Evolutionary conservation across 2,888 invertebrate genomes (phyloP).

Genomic region (Drosophila atripex): DNA sequence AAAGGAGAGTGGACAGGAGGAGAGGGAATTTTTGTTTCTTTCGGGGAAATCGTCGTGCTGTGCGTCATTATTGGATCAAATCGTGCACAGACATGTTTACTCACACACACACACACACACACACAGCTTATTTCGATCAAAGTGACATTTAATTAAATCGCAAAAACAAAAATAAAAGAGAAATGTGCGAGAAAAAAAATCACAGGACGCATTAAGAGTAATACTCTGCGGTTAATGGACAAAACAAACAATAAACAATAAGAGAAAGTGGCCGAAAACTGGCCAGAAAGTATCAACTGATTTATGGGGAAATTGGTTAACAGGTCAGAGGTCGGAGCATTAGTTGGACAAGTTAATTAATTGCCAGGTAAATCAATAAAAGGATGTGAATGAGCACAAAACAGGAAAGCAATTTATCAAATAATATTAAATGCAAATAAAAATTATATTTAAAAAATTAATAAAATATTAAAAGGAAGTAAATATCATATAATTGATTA

Average conservation of each 20-base stretch:
- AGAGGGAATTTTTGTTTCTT: not conserved
- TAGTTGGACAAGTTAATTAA: slow-evolving; percentile 10
- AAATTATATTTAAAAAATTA: not conserved
- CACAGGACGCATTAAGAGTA: slow-evolving; percentile 44
- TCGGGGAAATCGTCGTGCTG: slow-evolving; percentile 6
- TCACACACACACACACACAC: slow-evolving; percentile 14
- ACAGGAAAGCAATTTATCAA: not conserved
- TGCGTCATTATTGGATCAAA: slow-evolving; percentile 69
- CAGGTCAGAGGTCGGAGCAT: slow-evolving; percentile 4
- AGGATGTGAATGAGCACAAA: no score
- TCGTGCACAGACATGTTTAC: slow-evolving; percentile 41
- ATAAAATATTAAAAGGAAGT: not conserved
- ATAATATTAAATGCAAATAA: not conserved
- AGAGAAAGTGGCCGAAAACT: not conserved
- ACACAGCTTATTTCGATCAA: slow-evolving; percentile 67
- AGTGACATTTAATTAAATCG: slow-evolving; percentile 74
- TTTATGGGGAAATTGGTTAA: slow-evolving; percentile 4
- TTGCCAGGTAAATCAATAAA: not conserved
- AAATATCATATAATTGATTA: not conserved
- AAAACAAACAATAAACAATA: slow-evolving; percentile 3
- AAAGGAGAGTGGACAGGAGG: no score
- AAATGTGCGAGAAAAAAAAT: slow-evolving; percentile 18
- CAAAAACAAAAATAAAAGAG: slow-evolving; percentile 20
- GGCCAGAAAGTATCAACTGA: slow-evolving; percentile 3
- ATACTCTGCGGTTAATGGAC: not conserved